Evolutionary conservation across 2,888 invertebrate species (phyloP).

Genomic region (Cosmia pyralina): DNA sequence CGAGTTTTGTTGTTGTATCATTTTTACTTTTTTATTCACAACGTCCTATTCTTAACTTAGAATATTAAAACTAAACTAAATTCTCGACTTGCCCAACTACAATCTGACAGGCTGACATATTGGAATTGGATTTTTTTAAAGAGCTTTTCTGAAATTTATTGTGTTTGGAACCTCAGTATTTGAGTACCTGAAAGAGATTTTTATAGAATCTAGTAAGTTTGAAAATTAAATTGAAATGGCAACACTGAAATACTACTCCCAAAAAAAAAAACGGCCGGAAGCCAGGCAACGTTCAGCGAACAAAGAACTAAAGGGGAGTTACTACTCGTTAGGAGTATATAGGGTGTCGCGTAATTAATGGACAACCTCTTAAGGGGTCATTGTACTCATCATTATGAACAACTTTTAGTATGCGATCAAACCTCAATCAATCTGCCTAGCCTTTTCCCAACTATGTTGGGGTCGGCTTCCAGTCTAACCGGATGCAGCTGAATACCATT

Average conservation of each 20-base stretch:
- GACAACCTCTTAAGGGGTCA: no score
- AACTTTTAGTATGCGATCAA: no score
- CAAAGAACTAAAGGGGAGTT: neutral
- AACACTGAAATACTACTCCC: neutral
- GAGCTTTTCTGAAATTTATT: conserved; percentile 16
- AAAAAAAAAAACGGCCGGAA: no score
- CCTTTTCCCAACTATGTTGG: no score
- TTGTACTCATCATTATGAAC: no score
- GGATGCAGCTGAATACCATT: no score
- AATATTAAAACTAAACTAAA: conserved; percentile 74
- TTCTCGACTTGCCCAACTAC: conserved; percentile 73
- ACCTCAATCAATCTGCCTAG: no score
- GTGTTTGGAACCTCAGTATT: conserved; percentile 48
- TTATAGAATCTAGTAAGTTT: conserved; percentile 20
- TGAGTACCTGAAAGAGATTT: conserved; percentile 18
- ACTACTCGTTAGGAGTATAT: no score
- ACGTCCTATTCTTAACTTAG: conserved; percentile 72
- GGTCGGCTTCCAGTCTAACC: no score
- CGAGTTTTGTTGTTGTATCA: conserved; percentile 68
- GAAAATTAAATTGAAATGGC: neutral
- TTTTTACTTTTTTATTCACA: conserved; percentile 71
- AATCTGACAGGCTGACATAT: conserved; percentile 84
- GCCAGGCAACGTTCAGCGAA: neutral
- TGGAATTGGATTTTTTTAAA: conserved; percentile 72
- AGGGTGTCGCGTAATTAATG: no score